Base-by-base conservation (phyloP, 2,888 invertebrate genomes). In the Lamellibrachia satsuma region DNA sequence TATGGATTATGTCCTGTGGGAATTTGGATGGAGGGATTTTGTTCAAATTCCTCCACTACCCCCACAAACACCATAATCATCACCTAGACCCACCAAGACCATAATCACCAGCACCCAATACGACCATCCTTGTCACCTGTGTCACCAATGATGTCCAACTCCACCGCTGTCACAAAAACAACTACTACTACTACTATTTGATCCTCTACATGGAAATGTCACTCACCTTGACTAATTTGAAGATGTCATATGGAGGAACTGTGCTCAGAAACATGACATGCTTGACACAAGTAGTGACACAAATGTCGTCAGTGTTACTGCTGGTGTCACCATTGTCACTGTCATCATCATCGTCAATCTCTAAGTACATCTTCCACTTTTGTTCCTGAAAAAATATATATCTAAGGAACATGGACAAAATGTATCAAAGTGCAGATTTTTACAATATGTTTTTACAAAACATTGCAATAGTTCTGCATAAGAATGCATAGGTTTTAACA, bases 281-380 rank as follows among this genome's bases (percentile, higher is more conserved):
- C 93, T 95, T 95, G 91, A 96, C 95, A 93, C 96, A 95, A 7
- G 95, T 95, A n/a, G 96, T 91, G 6, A 95, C 94, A 91, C 94
- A 94, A 3, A 94, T 94, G 52, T 94, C 94, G 15, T 94, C 94
- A 91, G 94, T 94, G 1, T 93, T 93, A 52, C 94, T 94, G 39
- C 94, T 94, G 8, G 94, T 94, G 60, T 95, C 94, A 90, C 94
- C 95, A 75, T 11, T 75, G 75, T 75, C 60, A 60, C 22, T 75
- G 75, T 75, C 75, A 15, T 22, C n/a, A 57, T 95, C 95, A 90
- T 95, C 95, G 94, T 96, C 96, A 6, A 96, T 93, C 93, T 96
- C 96, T 94, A 96, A 94, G 94, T 96, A 96, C 96, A 96, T 96
- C 94, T 96, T 96, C 96, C 96, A 96, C 93, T 96, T 75, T 4